Conservation (phyloP, 2,888 invertebrate species). For the Sipha maydis region DNA sequence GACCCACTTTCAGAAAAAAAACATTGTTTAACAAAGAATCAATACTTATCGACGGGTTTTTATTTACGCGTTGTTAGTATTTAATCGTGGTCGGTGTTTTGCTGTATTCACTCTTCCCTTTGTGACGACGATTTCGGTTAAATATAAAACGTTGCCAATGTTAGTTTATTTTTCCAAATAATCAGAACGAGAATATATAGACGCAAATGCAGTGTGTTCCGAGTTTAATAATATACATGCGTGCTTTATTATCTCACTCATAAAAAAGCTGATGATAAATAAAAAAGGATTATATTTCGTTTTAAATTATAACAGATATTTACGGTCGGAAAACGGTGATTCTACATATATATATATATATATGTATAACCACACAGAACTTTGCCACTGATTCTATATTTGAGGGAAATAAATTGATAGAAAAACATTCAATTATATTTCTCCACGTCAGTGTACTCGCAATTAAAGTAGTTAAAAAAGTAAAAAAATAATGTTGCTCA, state of each 20-base stretch:
- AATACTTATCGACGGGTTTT: constrained; percentile 49
- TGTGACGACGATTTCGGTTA: constrained; percentile 2
- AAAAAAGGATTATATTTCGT: neutral
- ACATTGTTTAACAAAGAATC: constrained; percentile 25
- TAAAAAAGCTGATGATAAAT: neutral
- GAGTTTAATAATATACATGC: too few relatives aligned
- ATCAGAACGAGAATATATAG: neutral
- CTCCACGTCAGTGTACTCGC: neutral
- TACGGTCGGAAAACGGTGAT: neutral
- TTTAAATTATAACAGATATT: neutral
- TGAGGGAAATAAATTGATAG: neutral
- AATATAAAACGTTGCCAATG: constrained; percentile 7
- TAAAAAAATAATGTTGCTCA: neutral
- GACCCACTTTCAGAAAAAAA: constrained; percentile 22
- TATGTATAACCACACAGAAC: neutral
- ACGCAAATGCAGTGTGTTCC: neutral
- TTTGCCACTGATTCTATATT: too few relatives aligned
- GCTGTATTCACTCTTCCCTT: neutral
- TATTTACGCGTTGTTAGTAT: constrained; percentile 34
- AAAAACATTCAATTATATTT: neutral
- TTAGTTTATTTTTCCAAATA: constrained; percentile 12
- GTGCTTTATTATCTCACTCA: neutral
- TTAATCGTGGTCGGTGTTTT: constrained; percentile 9
- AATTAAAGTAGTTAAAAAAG: neutral
- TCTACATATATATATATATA: neutral